Evolutionary conservation across 2,888 invertebrate species (phyloP), one percentile per base, ranked within the genome.

Genomic region (Sphinx pinastri): DNA sequence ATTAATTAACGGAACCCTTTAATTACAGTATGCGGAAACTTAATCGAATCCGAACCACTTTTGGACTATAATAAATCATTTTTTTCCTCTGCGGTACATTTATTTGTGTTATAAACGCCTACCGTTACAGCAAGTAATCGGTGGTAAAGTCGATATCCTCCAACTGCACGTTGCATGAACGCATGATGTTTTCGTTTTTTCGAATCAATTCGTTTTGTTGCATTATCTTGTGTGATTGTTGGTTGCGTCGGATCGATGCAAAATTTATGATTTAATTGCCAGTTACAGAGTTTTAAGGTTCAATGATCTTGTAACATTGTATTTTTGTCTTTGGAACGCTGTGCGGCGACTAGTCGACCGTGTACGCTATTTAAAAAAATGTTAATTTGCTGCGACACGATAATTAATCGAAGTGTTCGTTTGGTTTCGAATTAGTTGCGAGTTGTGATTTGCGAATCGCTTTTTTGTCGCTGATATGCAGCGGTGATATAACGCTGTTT

Each of bases 211-310:
- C 88, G 85, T 90, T 91, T 89, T 90, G 89, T 92, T 90, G 88
- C 88, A 90, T 91, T 91, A 90, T 92, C 89, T 86, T 85, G 88
- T 90, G 88, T 93, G 93, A 93, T 93, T 93, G 93, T 93, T 88
- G 91, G 93, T 91, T 93, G 87, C 87, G 86, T 84, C 82, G 87
- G 82, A 88, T 88, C 91, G 90, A 88, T 88, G 88, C 84, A 85
- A 88, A 90, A 93, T 93, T 93, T 93, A 93, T 92, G 92, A 91
- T 93, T 93, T 93, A 93, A 93, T 93, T 93, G 92, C 88, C 79
- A 83, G 86, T 87, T 88, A 84, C 81, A 81, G 80, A 52, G 67
- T 77, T 77, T 83, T 79, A 79, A 71, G 75, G 87, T 79, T 81
- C 86, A 81, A 81, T 76, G 84, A 77, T 79, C 85, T 79, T 74